Evolutionary conservation across 2,888 invertebrate species (phyloP).

Genomic region (Conops quadrifasciatus): DNA sequence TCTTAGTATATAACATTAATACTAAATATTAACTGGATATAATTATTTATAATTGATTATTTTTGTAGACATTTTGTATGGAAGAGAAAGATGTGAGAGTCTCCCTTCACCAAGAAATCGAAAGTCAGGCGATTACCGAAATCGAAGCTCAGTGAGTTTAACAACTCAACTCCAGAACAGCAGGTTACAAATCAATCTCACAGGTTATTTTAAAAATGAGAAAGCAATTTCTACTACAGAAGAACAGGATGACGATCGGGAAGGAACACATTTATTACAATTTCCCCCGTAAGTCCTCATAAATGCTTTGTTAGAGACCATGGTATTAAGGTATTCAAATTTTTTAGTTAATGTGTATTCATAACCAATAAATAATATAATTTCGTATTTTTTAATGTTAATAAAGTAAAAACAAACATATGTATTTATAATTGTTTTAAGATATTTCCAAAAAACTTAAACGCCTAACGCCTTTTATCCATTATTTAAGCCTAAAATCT

Average conservation of each 20-base stretch:
- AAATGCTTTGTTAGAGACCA: neutral
- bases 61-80: constrained; percentile 44
- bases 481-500: neutral
- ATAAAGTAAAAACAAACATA: too few species aligned
- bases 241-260: constrained; percentile 71
- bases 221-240: constrained; percentile 75
- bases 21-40: neutral
- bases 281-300: constrained; percentile 54
- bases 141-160: constrained; percentile 56
- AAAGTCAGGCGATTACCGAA: constrained; percentile 71
- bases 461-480: neutral
- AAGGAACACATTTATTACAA: constrained; percentile 48
- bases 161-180: constrained; percentile 61
- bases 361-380: too few species aligned
- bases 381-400: too few species aligned
- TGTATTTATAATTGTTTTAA: neutral
- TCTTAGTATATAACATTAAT: neutral
- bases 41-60: neutral
- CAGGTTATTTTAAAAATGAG: constrained; percentile 73
- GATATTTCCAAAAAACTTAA: too few species aligned
- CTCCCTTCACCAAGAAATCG: constrained; percentile 77
- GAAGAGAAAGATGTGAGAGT: constrained; percentile 80
- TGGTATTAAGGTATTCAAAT: neutral
- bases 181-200: constrained; percentile 67
- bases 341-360: too few species aligned